phyloP scores from a whole-genome alignment of 2,888 invertebrate species.

The Brachypterus glaber region DNA sequence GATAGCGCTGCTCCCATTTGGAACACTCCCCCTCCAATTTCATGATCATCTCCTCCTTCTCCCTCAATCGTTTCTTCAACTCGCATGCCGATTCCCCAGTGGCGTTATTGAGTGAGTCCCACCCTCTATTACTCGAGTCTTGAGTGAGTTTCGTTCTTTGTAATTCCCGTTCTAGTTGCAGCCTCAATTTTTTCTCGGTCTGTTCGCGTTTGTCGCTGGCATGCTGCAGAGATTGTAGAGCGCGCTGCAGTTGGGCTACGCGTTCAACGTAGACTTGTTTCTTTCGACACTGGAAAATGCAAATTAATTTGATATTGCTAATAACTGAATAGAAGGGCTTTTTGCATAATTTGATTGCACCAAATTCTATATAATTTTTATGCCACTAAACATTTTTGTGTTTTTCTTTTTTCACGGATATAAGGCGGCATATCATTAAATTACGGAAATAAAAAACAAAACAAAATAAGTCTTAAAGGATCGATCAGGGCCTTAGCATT shows the following conservation, averaged over 20 bases:
- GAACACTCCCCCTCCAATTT: constrained; percentile 69
- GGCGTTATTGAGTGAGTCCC: constrained; percentile 37
- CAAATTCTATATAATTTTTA: no score
- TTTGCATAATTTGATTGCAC: no score
- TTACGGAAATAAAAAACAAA: no score
- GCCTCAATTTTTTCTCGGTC: constrained; percentile 72
- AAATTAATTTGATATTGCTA: no score
- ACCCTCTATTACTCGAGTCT: constrained; percentile 29
- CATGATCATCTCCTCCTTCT: constrained; percentile 63
- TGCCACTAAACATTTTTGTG: no score
- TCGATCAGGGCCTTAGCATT: no score
- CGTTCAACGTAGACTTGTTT: constrained; percentile 78
- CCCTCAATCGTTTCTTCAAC: constrained; percentile 53
- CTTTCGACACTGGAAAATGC: constrained; percentile 57
- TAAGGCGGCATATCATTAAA: no score
- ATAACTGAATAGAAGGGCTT: no score
- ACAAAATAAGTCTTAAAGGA: no score
- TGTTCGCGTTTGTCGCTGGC: constrained; percentile 79
- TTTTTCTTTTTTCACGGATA: no score
- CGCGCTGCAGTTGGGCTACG: constrained; percentile 73
- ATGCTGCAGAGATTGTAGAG: constrained; percentile 69
- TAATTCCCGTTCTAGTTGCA: constrained; percentile 78
- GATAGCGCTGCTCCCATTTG: constrained; percentile 78
- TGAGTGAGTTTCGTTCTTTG: constrained; percentile 45
- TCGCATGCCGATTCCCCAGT: constrained; percentile 51